Evolutionary conservation across 2,797 vertebrate species (phyloP).

Genomic region (Macrochelys suwanniensis): DNA sequence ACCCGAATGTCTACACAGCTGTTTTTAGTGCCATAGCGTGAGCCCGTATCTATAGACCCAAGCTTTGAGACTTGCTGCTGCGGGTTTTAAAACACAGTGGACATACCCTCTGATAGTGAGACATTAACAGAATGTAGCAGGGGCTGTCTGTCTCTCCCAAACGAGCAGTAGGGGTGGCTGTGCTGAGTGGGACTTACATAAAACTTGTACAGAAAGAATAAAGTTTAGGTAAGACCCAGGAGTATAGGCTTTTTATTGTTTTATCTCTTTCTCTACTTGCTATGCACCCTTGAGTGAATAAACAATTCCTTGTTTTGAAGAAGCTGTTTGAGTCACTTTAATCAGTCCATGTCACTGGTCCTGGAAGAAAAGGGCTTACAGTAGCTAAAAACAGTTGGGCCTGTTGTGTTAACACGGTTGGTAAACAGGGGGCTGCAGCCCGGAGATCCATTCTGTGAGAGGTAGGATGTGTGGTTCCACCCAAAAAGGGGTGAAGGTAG

Average conservation of each 20-base stretch:
- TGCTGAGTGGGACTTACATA: neutral
- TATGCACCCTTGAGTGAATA: neutral
- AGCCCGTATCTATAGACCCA: neutral
- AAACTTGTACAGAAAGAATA: neutral
- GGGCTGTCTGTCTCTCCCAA: neutral
- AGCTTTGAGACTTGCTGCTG: no score
- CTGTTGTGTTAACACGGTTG: neutral
- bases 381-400: neutral
- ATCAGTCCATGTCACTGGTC: neutral
- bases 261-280: neutral
- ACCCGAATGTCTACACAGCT: neutral
- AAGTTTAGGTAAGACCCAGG: neutral
- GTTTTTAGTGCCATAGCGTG: neutral
- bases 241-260: neutral
- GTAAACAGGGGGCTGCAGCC: neutral
- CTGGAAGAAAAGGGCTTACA: neutral
- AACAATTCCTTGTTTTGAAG: neutral
- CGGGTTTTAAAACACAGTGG: neutral
- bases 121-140: neutral
- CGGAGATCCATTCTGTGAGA: neutral
- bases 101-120: no score
- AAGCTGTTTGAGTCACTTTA: neutral
- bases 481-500: neutral
- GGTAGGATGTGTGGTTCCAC: neutral
- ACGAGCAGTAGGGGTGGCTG: neutral